Conservation (phyloP, 2,888 invertebrate genomes). For the Tolmerus cingulatus region DNA sequence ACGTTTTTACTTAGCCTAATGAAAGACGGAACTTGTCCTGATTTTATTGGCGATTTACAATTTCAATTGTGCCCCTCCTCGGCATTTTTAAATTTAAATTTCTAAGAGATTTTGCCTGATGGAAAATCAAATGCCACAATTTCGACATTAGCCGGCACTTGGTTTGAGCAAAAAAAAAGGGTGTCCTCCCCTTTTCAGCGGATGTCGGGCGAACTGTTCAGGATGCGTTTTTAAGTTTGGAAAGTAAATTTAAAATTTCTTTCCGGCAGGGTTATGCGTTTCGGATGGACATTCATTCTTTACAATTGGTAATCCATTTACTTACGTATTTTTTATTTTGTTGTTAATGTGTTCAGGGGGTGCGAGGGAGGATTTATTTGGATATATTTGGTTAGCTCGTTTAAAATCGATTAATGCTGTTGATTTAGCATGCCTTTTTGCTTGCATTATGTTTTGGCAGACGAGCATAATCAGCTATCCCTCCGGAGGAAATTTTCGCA, state of each 20-base stretch:
- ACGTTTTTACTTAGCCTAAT: constrained; percentile 25
- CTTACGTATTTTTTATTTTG: neutral
- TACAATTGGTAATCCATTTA: neutral
- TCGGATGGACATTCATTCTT: neutral
- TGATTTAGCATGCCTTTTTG: neutral
- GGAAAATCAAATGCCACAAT: constrained; percentile 26
- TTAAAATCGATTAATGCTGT: neutral
- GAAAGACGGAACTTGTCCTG: constrained; percentile 13
- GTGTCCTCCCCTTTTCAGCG: neutral
- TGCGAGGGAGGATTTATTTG: neutral
- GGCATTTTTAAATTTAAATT: constrained; percentile 17
- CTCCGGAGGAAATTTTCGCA: neutral
- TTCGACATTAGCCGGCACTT: neutral
- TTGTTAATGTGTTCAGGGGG: too few relatives aligned
- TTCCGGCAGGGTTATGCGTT: neutral
- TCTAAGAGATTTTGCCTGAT: neutral
- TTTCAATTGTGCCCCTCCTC: neutral
- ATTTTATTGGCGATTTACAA: constrained; percentile 31
- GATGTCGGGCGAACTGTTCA: neutral
- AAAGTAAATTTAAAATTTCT: constrained; percentile 8
- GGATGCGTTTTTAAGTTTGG: constrained; percentile 12
- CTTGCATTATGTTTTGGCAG: neutral
- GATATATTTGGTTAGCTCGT: neutral
- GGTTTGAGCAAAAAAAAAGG: neutral
- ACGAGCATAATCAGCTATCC: neutral